Conservation (phyloP, 2,797 vertebrate species). For the Alosa sapidissima region DNA sequence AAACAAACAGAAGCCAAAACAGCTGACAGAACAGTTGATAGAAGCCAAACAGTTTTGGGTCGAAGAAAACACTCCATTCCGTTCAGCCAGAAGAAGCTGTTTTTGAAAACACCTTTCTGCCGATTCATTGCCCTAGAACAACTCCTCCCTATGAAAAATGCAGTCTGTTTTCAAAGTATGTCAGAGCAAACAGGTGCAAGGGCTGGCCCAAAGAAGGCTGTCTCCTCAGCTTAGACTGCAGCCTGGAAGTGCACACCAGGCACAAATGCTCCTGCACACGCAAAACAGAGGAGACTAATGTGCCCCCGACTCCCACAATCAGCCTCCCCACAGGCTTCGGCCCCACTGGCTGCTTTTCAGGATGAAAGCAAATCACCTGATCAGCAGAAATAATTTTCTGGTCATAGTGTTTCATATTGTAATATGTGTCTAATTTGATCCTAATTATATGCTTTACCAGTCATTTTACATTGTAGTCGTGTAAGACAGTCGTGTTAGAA, state of each 20-base stretch:
- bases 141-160: conserved; percentile 9
- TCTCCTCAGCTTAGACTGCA: neutral
- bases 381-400: neutral
- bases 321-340: neutral
- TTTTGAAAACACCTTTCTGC: conserved; percentile 10
- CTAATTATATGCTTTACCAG: too few species aligned
- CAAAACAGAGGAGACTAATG: neutral
- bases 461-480: too few species aligned
- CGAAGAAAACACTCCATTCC: neutral
- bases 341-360: neutral
- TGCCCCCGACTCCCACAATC: neutral
- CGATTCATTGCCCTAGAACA: neutral
- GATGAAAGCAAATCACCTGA: neutral
- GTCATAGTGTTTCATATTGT: neutral
- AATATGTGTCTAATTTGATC: neutral
- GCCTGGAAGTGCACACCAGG: neutral
- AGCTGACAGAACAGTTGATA: too few species aligned
- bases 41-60: neutral
- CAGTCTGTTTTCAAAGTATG: neutral
- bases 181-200: conserved; percentile 2
- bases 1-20: too few species aligned
- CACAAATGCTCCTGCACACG: neutral
- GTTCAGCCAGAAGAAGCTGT: neutral
- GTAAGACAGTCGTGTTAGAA: too few species aligned
- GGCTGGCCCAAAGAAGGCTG: neutral